These are phyloP conservation scores for Acronicta alni DNA, from an alignment of 2,888 invertebrate genomes.

Conservation along the genomic window DNA sequence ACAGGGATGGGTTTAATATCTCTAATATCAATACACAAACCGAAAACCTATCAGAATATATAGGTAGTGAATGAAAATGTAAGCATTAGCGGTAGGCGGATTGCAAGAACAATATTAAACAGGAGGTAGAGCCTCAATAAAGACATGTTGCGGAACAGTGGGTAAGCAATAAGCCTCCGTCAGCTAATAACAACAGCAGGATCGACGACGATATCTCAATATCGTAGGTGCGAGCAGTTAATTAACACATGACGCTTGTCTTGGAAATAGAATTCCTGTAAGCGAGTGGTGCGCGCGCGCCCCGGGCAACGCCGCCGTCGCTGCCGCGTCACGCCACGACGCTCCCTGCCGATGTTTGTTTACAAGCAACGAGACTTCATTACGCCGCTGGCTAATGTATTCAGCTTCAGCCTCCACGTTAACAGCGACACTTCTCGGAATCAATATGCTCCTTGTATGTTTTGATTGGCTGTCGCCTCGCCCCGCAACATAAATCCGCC, in stretches of 20 bases:
- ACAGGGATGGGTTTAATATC: no score
- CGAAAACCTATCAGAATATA: not conserved
- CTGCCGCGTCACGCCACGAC: constrained; percentile 42
- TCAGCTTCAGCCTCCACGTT: constrained; percentile 89
- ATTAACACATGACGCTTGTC: constrained; percentile 89
- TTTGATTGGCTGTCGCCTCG: constrained; percentile 85
- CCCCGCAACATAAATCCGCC: constrained; percentile 70
- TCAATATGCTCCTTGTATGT: constrained; percentile 90
- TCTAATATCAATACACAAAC: not conserved
- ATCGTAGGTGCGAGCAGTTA: constrained; percentile 88
- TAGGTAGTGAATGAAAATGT: not conserved
- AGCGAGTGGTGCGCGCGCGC: constrained; percentile 83
- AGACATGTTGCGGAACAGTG: constrained; percentile 54
- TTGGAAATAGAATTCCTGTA: constrained; percentile 89
- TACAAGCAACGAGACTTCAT: constrained; percentile 89
- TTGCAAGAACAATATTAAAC: constrained; percentile 42
- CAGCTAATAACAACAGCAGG: constrained; percentile 87
- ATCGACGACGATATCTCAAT: constrained; percentile 87
- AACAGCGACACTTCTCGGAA: constrained; percentile 90
- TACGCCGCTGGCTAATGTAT: constrained; percentile 89
- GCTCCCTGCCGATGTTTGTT: constrained; percentile 82
- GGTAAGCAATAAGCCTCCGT: constrained; percentile 84
- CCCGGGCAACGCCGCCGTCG: constrained; percentile 67
- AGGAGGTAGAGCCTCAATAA: constrained; percentile 45
- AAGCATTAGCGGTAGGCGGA: constrained; percentile 15